phyloP scores from a whole-genome alignment of 2,797 vertebrate species.

The Aselliscus stoliczkanus region DNA sequence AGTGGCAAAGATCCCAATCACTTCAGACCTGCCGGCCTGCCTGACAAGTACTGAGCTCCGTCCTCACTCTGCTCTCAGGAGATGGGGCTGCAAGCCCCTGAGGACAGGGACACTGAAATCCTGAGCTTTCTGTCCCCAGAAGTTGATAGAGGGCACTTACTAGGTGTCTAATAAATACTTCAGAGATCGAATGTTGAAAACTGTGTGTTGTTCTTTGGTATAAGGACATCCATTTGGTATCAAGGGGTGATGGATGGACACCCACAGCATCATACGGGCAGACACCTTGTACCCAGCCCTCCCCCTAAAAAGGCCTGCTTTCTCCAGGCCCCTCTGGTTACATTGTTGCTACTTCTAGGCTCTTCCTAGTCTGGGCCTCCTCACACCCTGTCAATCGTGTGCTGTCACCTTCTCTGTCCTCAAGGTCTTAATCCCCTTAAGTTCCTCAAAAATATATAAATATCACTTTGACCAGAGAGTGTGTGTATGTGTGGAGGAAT shows the following conservation, averaged over 20 bases:
- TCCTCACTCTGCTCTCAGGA: too few species aligned
- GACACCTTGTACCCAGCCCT: too few species aligned
- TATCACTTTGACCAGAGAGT: constrained; percentile 18
- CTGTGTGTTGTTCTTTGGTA: too few species aligned
- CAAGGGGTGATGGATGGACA: not conserved
- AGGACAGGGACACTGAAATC: too few species aligned
- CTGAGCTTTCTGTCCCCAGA: not conserved
- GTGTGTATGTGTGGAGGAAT: not conserved
- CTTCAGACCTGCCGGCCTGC: too few species aligned
- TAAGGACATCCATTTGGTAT: not conserved
- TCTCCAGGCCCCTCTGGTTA: not conserved
- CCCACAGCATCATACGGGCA: rapidly evolving
- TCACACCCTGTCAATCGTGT: not conserved
- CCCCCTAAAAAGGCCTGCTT: not conserved
- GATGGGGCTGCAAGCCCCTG: too few species aligned
- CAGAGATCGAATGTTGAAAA: not conserved
- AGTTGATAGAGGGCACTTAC: not conserved
- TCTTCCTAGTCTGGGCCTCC: not conserved
- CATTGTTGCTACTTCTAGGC: not conserved
- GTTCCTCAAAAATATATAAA: not conserved
- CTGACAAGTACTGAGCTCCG: too few species aligned
- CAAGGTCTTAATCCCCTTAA: not conserved
- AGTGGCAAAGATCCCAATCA: too few species aligned
- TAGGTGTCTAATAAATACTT: not conserved
- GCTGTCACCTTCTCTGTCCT: not conserved